These are phyloP conservation scores for Andrena chrysosceles DNA, from an alignment of 2,888 invertebrate species.

Conservation along the genomic window DNA sequence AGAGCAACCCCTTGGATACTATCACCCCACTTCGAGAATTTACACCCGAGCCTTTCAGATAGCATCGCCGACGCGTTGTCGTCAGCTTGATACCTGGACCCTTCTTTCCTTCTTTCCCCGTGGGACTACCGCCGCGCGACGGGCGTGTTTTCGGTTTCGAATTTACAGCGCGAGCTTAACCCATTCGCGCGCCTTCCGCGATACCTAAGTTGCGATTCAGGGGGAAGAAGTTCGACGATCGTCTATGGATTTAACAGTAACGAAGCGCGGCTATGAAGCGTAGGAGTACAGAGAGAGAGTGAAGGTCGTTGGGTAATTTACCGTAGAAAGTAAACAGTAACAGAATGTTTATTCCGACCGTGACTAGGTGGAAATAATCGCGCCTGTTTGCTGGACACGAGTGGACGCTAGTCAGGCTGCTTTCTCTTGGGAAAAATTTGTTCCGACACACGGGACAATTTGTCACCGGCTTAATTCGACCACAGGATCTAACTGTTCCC, in stretches of 20 bases:
- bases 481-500: slow-evolving; percentile 14
- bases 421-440: slow-evolving; percentile 34
- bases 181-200: slow-evolving; percentile 2
- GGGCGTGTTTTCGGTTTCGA: slow-evolving; percentile 36
- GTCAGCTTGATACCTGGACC: slow-evolving; percentile 51
- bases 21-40: slow-evolving; percentile 57
- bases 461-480: slow-evolving; percentile 35
- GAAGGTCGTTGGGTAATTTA: slow-evolving; percentile 6
- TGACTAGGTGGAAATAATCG: slow-evolving; percentile 26
- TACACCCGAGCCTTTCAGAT: slow-evolving; percentile 69
- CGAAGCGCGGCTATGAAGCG: not conserved
- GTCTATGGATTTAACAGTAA: slow-evolving; percentile 7
- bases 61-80: slow-evolving; percentile 71
- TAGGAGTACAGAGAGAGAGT: not conserved
- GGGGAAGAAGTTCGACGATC: not conserved
- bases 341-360: slow-evolving; percentile 30
- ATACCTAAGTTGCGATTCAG: not conserved
- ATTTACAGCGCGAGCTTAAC: slow-evolving; percentile 48
- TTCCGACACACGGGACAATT: slow-evolving; percentile 17
- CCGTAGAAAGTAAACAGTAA: slow-evolving; percentile 31
- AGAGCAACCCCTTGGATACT: slow-evolving; percentile 24
- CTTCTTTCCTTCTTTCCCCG: slow-evolving; percentile 28
- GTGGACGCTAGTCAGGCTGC: not conserved
- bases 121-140: slow-evolving; percentile 16
- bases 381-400: slow-evolving; percentile 15